Percentiles rank a stretch among this genome's conserved stretches.
Conservation (phyloP, 2,797 vertebrate species). For the Philypnodon macrostomus region DNA sequence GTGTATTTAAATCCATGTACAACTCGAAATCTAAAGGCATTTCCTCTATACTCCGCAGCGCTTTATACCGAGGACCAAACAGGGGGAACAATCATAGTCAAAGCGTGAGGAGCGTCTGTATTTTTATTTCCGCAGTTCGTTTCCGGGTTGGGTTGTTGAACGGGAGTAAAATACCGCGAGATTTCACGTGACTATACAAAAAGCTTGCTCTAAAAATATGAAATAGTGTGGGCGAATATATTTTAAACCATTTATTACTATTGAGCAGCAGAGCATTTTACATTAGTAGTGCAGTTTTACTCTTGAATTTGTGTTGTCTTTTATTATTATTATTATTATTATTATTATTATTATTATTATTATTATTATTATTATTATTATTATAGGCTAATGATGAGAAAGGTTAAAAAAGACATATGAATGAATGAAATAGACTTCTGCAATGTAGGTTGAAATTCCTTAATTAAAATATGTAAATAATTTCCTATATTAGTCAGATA, state of each 20-base stretch:
- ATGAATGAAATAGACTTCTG: too few species aligned
- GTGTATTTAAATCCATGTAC: conserved; percentile 5
- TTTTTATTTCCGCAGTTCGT: conserved; percentile 60
- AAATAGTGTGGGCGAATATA: neutral
- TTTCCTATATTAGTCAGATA: neutral
- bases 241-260: too few species aligned
- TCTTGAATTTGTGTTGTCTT: too few species aligned
- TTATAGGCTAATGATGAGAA: too few species aligned
- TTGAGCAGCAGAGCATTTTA: too few species aligned
- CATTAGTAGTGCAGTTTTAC: too few species aligned
- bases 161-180: conserved; percentile 59
- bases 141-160: conserved; percentile 55
- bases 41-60: neutral
- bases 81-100: neutral
- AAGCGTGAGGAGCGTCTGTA: conserved; percentile 50
- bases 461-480: too few species aligned
- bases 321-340: too few species aligned
- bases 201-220: neutral
- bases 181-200: neutral
- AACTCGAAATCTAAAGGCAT: neutral
- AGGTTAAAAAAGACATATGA: too few species aligned
- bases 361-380: too few species aligned
- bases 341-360: too few species aligned
- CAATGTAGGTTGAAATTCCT: too few species aligned
- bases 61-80: conserved; percentile 1